phyloP scores from a whole-genome alignment of 30 jellyfish, hydroid and myxozoan genomes.

The Aurelia aurita complex sp. Pacific region DNA sequence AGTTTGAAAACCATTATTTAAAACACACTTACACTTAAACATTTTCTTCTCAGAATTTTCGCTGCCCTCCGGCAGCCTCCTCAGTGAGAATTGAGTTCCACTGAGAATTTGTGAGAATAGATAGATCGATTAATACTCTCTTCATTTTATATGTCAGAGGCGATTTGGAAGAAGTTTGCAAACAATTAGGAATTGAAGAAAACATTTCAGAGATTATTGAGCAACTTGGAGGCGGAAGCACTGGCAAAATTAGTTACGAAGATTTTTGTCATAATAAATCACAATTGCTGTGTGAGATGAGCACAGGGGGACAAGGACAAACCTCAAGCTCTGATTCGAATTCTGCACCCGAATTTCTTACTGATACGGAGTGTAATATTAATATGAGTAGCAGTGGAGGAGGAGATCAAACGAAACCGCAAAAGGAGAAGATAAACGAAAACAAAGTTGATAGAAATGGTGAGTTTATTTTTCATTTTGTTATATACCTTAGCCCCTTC shows the following conservation, averaged over 20 bases:
- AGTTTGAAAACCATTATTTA: too few relatives aligned
- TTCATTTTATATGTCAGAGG: conserved; percentile 42
- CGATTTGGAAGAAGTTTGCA: conserved; percentile 97
- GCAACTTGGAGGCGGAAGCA: conserved; percentile 90
- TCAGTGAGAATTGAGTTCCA: too few relatives aligned
- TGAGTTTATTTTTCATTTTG: neutral
- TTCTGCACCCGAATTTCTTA: conserved; percentile 75
- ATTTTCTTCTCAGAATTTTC: too few relatives aligned
- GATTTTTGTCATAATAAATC: conserved; percentile 78
- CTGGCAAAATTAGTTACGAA: conserved; percentile 87
- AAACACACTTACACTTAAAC: too few relatives aligned
- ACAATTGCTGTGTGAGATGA: conserved; percentile 67
- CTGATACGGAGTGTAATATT: conserved; percentile 33
- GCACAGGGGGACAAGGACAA: conserved; percentile 59
- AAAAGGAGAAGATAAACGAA: neutral
- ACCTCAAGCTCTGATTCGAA: conserved; percentile 92
- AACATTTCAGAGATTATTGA: conserved; percentile 83
- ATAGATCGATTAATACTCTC: too few relatives aligned
- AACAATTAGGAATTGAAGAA: conserved; percentile 90
- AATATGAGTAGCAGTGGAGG: neutral
- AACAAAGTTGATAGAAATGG: conserved; percentile 3
- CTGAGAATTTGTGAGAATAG: too few relatives aligned
- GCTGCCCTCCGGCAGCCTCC: too few relatives aligned
- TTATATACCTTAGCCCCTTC: too few relatives aligned
- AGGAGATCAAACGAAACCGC: neutral